These are phyloP conservation scores for Phymorhynchus buccinoides DNA, from an alignment of 1,140 invertebrate species.

Conservation along the genomic window DNA sequence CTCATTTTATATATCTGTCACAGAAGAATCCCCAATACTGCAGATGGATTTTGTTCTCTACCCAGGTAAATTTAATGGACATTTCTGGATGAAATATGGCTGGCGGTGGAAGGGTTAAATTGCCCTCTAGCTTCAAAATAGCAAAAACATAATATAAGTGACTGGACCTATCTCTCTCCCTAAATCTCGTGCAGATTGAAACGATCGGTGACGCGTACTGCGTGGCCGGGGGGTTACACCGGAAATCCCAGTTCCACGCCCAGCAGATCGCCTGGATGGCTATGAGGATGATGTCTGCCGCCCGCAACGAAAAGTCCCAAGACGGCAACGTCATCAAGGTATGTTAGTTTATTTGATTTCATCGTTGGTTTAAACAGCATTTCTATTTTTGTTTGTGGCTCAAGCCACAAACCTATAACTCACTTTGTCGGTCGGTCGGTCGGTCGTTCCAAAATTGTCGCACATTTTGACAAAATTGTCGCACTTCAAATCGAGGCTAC, in stretches of 20 bases:
- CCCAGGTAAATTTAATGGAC: no score
- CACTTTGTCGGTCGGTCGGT: no score
- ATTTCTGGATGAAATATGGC: no score
- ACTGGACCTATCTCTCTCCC: not conserved
- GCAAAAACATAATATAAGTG: not conserved
- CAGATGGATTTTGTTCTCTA: no score
- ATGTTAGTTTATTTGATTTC: slow-evolving; percentile 45
- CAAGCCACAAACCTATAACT: no score
- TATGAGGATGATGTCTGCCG: slow-evolving; percentile 90
- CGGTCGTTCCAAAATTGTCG: no score
- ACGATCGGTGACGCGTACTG: slow-evolving; percentile 72
- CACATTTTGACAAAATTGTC: no score
- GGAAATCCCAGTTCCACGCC: slow-evolving; percentile 86
- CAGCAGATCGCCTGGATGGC: slow-evolving; percentile 97
- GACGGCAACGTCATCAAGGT: slow-evolving; percentile 92
- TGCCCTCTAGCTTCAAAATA: not conserved
- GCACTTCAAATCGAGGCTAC: no score
- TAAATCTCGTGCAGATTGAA: slow-evolving; percentile 62
- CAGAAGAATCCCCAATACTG: no score
- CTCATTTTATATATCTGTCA: no score
- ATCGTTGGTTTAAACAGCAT: not conserved
- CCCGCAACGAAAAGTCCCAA: slow-evolving; percentile 88
- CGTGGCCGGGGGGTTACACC: slow-evolving; percentile 77
- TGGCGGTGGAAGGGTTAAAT: no score
- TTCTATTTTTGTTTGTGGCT: no score